A percentile compares a stretch with the other conserved stretches of the same genome.
Conservation (phyloP, 1,140 invertebrate species). For the Ylistrum balloti region DNA sequence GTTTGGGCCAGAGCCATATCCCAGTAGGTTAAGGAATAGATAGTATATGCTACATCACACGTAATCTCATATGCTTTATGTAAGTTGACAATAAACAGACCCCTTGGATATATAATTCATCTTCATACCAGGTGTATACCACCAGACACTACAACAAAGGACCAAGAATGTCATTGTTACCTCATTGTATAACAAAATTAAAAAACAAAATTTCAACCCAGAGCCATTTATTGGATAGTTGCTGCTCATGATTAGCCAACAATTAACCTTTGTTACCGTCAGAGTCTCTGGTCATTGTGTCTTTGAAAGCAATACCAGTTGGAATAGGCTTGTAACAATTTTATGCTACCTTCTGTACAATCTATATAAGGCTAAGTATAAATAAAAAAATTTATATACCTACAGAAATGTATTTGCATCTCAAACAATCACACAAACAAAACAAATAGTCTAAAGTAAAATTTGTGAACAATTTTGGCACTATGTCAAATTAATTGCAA, state of each 20-base stretch:
- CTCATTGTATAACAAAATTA: constrained; percentile 1
- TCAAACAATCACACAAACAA: neutral
- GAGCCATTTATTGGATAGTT: neutral
- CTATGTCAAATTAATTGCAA: neutral
- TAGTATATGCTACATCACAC: too few species aligned
- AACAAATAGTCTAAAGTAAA: neutral
- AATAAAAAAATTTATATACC: neutral
- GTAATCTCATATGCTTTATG: too few species aligned
- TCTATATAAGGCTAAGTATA: neutral
- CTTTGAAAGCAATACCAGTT: neutral
- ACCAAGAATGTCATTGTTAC: neutral
- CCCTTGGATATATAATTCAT: neutral
- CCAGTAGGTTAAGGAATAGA: too few species aligned
- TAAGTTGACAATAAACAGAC: too few species aligned
- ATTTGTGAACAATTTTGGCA: neutral
- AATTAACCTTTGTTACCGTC: neutral
- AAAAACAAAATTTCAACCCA: neutral
- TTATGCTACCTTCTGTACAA: neutral
- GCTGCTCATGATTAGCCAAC: neutral
- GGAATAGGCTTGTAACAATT: neutral
- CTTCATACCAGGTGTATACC: neutral
- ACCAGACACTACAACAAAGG: neutral
- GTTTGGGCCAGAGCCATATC: too few species aligned
- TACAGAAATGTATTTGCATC: neutral
- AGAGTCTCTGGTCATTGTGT: neutral